Evolutionary conservation across 2,888 invertebrate species (phyloP).

Genomic region (Tholera decimalis): DNA sequence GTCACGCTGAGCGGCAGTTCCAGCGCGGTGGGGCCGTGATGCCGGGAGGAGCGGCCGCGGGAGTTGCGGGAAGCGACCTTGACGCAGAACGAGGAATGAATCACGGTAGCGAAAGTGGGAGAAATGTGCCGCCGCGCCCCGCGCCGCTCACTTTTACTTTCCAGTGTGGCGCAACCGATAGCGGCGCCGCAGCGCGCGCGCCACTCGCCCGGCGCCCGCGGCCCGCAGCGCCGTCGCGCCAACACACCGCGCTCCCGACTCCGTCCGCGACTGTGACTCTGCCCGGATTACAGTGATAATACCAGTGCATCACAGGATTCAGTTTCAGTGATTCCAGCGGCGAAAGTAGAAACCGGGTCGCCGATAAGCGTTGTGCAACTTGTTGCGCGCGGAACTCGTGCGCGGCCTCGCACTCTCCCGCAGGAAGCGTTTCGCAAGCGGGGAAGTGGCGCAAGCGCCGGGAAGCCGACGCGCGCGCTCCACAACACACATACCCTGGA

Average conservation of each 20-base stretch:
- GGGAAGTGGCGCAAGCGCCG: conserved; percentile 90
- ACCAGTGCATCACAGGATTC: conserved; percentile 87
- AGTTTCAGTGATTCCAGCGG: conserved; percentile 84
- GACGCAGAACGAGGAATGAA: conserved; percentile 81
- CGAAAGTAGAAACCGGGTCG: conserved; percentile 87
- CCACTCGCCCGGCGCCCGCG: conserved; percentile 91
- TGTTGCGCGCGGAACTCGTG: conserved; percentile 85
- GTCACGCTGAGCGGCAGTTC: conserved; percentile 54
- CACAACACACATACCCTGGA: conserved; percentile 83
- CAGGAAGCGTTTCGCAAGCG: conserved; percentile 90
- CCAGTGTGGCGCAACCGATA: conserved; percentile 90
- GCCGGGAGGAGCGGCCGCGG: conserved; percentile 77
- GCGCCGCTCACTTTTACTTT: conserved; percentile 91
- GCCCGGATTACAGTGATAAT: conserved; percentile 90
- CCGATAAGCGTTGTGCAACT: conserved; percentile 88
- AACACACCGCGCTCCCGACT: conserved; percentile 76
- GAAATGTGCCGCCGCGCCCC: conserved; percentile 89
- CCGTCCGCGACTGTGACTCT: conserved; percentile 78
- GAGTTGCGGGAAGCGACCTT: conserved; percentile 89
- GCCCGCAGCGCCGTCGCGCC: conserved; percentile 90
- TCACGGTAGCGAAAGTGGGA: conserved; percentile 91
- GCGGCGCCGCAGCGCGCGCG: conserved; percentile 85
- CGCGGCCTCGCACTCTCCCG: conserved; percentile 90
- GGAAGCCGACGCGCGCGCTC: conserved; percentile 84
- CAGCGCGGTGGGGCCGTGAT: conserved; percentile 56